phyloP scores from a whole-genome alignment of 2,113 vertebrate species.

The Hirundichthys speculiger region DNA sequence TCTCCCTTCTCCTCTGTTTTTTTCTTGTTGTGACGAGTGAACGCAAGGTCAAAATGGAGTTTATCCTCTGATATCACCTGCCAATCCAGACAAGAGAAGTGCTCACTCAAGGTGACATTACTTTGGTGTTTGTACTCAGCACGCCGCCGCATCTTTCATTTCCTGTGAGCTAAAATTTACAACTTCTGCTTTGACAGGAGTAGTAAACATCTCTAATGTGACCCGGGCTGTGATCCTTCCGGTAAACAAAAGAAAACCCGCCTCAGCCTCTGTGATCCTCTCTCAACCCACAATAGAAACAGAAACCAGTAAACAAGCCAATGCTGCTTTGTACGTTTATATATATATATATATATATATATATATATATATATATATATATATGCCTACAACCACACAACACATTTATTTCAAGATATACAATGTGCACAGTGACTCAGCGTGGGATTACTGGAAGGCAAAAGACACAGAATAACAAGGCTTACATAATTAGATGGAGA shows the following conservation, averaged over 20 bases:
- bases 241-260: constrained; percentile 61
- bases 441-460: constrained; percentile 47
- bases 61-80: constrained; percentile 79
- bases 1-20: constrained; percentile 13
- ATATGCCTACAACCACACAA: not conserved
- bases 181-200: constrained; percentile 74
- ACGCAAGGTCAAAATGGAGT: constrained; percentile 74
- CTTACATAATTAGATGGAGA: constrained; percentile 55
- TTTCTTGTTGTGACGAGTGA: constrained; percentile 75
- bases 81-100: constrained; percentile 72
- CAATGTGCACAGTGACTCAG: constrained; percentile 31
- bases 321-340: constrained; percentile 28
- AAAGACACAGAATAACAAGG: constrained; percentile 27
- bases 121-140: constrained; percentile 67
- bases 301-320: constrained; percentile 59
- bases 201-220: constrained; percentile 73
- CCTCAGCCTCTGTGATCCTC: constrained; percentile 40
- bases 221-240: constrained; percentile 62
- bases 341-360: too few species aligned
- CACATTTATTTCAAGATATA: constrained; percentile 18
- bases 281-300: constrained; percentile 33
- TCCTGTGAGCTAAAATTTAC: constrained; percentile 73
- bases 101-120: constrained; percentile 78
- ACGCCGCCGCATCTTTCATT: constrained; percentile 69
- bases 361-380: too few species aligned